A percentile compares a stretch with the other conserved stretches of the same genome.
Conservation (phyloP, 2,113 vertebrate species). For the Sturnus vulgaris region DNA sequence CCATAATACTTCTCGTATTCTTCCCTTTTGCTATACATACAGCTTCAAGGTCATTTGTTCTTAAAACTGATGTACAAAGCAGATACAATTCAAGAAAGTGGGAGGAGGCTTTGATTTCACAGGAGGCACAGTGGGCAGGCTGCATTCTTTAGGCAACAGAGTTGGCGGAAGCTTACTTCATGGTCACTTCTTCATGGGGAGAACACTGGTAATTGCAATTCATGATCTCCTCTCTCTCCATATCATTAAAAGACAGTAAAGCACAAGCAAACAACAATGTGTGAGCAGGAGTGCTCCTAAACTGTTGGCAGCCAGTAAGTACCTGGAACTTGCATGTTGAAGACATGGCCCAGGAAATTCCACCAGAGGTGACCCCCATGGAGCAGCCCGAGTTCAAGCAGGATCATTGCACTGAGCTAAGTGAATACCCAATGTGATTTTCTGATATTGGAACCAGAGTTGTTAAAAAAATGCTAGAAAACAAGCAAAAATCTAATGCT, state of each 20-base stretch:
- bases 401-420: background rate
- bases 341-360: background rate
- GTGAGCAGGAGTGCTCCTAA: background rate
- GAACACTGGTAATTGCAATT: background rate
- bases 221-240: background rate
- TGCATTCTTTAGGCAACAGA: background rate
- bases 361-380: background rate
- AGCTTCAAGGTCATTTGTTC: conserved; percentile 34
- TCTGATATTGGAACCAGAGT: background rate
- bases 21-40: background rate
- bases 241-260: background rate
- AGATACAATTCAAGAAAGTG: conserved; percentile 44
- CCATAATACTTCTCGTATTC: background rate
- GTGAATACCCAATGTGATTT: background rate
- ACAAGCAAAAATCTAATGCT: background rate
- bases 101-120: conserved; percentile 61
- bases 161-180: background rate
- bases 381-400: background rate
- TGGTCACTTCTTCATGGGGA: background rate
- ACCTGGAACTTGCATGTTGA: background rate
- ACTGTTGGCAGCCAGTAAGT: background rate
- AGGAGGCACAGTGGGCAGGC: conserved; percentile 46
- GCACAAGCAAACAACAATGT: background rate
- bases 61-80: background rate
- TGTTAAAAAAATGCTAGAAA: background rate